Conservation (phyloP, 2,797 vertebrate genomes). For the Sebastes itinus region DNA sequence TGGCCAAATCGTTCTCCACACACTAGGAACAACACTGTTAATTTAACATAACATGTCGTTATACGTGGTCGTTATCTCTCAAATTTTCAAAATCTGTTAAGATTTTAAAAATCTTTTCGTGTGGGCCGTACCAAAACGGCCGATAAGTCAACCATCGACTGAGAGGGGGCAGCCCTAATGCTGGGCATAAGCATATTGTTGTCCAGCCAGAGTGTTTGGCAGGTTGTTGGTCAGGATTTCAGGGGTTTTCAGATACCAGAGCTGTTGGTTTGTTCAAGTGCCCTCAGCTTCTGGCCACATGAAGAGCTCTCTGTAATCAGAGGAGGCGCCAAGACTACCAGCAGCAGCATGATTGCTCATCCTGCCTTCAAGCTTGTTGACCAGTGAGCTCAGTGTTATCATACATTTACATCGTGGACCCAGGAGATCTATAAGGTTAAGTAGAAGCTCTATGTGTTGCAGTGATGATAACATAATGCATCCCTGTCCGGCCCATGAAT, state of each 20-base stretch:
- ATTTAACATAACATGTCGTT: too few species aligned
- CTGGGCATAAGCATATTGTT: conserved; percentile 16
- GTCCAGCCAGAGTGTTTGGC: background rate
- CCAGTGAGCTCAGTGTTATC: background rate
- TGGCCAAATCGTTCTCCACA: too few species aligned
- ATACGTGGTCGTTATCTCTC: too few species aligned
- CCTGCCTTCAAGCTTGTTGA: conserved; percentile 20
- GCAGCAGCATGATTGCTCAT: conserved; percentile 19
- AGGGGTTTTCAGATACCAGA: conserved; percentile 30
- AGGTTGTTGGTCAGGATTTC: conserved; percentile 29
- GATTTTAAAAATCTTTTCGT: too few species aligned
- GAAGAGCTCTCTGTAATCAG: conserved; percentile 38
- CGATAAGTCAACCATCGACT: too few species aligned
- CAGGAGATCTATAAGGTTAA: conserved; percentile 40
- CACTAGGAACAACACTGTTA: too few species aligned
- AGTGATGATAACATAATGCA: conserved; percentile 45
- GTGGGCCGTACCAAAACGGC: accelerated
- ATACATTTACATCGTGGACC: conserved; percentile 10
- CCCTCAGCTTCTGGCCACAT: conserved; percentile 37
- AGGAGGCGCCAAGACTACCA: conserved; percentile 26
- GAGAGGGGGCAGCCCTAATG: background rate
- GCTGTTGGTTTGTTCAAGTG: conserved; percentile 24
- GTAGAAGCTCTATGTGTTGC: conserved; percentile 18
- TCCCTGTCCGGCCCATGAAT: conserved; percentile 26
- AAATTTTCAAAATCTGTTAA: background rate